Evolutionary conservation across 2,888 invertebrate genomes (phyloP), one percentile per base, ranked within the genome.

Genomic region (Helicoverpa assulta): DNA sequence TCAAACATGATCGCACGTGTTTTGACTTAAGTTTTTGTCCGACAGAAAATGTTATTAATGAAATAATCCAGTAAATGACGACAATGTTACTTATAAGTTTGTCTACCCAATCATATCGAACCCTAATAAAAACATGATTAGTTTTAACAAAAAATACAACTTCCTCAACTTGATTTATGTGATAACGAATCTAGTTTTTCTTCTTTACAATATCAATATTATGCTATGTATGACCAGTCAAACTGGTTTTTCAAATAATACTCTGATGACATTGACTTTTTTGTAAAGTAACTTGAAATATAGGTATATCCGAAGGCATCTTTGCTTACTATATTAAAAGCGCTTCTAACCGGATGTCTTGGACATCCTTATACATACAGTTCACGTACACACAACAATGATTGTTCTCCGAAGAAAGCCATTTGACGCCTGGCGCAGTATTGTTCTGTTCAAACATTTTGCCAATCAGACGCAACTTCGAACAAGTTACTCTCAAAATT

Each of bases 61-160:
- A 43, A 43, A 47, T 47, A 47, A n/a, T 6, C 3, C 6, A 6
- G 6, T 43, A 43, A 16, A 43, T 16, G 43, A 43, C 43, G 16
- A 43, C 43, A 43, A 43, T 16, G 14, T 43, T 5, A 43, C 33
- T 33, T 10, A 33, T n/a, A 47, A 47, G 8, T 21, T 70, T 52
- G 18, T 33, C 1, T 47, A 50, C 18, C 21, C 51, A 61, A 55
- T 50, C 47, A 33, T 21, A 21, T 33, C 18, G 51, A 5, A 60
- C 50, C 6, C 21, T 33, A 10, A 47, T 14, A 70, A 57, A 53
- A 57, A 70, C 26, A 26, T 63, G 52, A 70, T 63, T 53, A 8
- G 33, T 47, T 57, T 56, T 26, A 10, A 16, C n/a, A 51, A 55
- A 68, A 68, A 56, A 26, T 47, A 14, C 8, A 69, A 10, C 14